These are phyloP conservation scores for Ectropis crepuscularia DNA, from an alignment of 2,888 invertebrate species.

Conservation along the genomic window DNA sequence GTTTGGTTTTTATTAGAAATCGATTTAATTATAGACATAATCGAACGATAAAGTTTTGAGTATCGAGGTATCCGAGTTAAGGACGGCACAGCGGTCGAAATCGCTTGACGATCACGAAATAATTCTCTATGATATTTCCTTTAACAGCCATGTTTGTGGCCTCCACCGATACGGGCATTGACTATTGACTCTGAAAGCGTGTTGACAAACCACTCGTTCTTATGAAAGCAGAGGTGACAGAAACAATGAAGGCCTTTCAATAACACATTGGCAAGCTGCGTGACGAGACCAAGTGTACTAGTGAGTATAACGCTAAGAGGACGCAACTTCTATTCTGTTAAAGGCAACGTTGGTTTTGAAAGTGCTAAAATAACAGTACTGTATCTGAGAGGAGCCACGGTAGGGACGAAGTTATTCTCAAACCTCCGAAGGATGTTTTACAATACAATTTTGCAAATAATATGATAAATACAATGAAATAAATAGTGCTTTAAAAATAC, in stretches of 20 bases:
- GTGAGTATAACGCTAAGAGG: constrained; percentile 1
- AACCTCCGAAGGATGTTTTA: too few relatives aligned
- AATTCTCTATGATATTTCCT: background rate
- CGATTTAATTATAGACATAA: too few relatives aligned
- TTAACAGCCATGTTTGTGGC: background rate
- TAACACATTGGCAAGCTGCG: constrained; percentile 10
- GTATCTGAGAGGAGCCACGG: background rate
- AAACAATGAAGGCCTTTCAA: constrained; percentile 8
- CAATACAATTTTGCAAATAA: too few relatives aligned
- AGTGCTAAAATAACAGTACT: background rate
- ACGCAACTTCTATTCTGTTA: background rate
- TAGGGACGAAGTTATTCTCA: too few relatives aligned
- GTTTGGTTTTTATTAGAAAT: too few relatives aligned
- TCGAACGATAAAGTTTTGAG: too few relatives aligned
- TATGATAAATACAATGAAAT: too few relatives aligned
- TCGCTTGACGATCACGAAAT: too few relatives aligned
- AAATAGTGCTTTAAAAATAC: too few relatives aligned
- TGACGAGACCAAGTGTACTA: constrained; percentile 8
- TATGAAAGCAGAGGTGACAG: constrained; percentile 22
- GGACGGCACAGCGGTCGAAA: too few relatives aligned
- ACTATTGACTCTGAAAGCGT: constrained; percentile 4
- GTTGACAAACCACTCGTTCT: constrained; percentile 33
- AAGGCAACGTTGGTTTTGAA: background rate
- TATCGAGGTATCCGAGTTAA: too few relatives aligned
- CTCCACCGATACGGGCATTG: constrained; percentile 17